Conservation (phyloP, 1,140 invertebrate genomes). For the Drosophila kikkawai region DNA sequence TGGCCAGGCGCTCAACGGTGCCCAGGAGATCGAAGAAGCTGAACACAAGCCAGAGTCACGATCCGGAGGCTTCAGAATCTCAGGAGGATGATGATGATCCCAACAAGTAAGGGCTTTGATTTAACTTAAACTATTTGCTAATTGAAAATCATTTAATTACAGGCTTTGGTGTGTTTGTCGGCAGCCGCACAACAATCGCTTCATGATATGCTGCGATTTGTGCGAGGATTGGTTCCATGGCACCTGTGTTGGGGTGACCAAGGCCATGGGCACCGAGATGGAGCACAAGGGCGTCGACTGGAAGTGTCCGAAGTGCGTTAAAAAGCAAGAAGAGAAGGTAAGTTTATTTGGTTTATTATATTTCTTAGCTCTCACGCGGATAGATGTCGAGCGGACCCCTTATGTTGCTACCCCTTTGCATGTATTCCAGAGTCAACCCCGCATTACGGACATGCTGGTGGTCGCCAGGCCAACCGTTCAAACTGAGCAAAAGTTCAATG, state of each 20-base stretch:
- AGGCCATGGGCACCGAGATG: slow-evolving; percentile 95
- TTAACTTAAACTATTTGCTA: background rate
- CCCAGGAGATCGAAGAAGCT: slow-evolving; percentile 58
- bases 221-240: slow-evolving; percentile 99
- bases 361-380: too few relatives aligned
- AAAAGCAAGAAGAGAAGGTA: slow-evolving; percentile 85
- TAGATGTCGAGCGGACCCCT: too few relatives aligned
- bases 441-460: slow-evolving; percentile 78
- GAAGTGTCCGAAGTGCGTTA: slow-evolving; percentile 94
- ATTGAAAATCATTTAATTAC: slow-evolving; percentile 4
- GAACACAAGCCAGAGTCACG: slow-evolving; percentile 55
- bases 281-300: slow-evolving; percentile 95
- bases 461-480: slow-evolving; percentile 16
- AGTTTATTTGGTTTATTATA: background rate
- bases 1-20: slow-evolving; percentile 29
- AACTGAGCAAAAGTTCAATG: slow-evolving; percentile 21
- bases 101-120: slow-evolving; percentile 85
- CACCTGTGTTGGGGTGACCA: slow-evolving; percentile 97
- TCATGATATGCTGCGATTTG: slow-evolving; percentile 98
- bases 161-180: slow-evolving; percentile 98
- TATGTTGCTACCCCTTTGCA: too few relatives aligned
- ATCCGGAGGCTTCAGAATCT: slow-evolving; percentile 88
- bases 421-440: slow-evolving; percentile 58
- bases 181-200: slow-evolving; percentile 97
- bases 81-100: slow-evolving; percentile 96